phyloP scores from a whole-genome alignment of 2,888 invertebrate genomes.

The Drosophila robusta region DNA sequence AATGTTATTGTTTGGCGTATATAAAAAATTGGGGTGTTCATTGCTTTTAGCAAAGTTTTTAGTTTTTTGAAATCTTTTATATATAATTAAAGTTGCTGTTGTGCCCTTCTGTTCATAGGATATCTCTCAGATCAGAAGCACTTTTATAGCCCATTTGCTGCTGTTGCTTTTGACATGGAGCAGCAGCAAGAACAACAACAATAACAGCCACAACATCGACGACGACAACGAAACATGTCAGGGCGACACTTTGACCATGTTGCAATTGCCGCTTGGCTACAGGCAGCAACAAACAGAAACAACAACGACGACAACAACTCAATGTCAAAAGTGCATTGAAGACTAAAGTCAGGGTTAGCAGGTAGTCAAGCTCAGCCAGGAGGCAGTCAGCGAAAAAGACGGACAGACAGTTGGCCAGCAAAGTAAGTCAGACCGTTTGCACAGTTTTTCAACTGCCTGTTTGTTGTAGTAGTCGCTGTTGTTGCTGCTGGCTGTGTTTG shows the following conservation, averaged over 20 bases:
- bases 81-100: no score
- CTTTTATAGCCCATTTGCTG: neutral
- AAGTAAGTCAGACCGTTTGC: constrained; percentile 48
- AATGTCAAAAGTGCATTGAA: constrained; percentile 78
- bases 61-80: no score
- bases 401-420: constrained; percentile 15
- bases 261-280: constrained; percentile 51
- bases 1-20: no score
- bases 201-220: constrained; percentile 27
- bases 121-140: constrained; percentile 17
- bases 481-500: constrained; percentile 27
- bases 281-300: constrained; percentile 35
- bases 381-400: constrained; percentile 22
- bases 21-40: no score
- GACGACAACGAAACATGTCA: constrained; percentile 67
- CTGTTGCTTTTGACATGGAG: constrained; percentile 19
- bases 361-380: constrained; percentile 46
- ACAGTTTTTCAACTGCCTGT: constrained; percentile 23
- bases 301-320: constrained; percentile 60
- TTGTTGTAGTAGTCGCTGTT: constrained; percentile 22
- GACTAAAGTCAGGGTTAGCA: constrained; percentile 75
- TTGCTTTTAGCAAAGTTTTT: no score
- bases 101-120: constrained; percentile 5
- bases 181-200: constrained; percentile 22
- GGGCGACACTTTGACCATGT: constrained; percentile 75